Evolutionary conservation across 2,888 invertebrate genomes (phyloP).

Genomic region (Phragmatobia fuliginosa): DNA sequence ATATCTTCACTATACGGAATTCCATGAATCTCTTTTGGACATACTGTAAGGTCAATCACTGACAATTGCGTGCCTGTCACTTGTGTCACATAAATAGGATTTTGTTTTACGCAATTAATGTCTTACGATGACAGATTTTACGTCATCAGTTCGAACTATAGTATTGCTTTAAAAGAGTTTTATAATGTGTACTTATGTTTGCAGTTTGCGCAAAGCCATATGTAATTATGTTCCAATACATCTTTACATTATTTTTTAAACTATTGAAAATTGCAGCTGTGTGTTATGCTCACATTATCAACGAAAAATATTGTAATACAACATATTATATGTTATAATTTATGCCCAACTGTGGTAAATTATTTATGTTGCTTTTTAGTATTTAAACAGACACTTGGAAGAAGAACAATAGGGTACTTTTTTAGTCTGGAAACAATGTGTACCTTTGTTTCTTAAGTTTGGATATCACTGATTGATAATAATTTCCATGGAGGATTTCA

Average conservation of each 20-base stretch:
- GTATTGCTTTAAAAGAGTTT: background rate
- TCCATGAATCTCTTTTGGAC: slow-evolving; percentile 3
- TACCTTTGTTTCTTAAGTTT: background rate
- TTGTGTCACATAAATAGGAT: slow-evolving; percentile 20
- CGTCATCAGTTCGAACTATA: slow-evolving; percentile 23
- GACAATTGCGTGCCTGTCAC: slow-evolving; percentile 14
- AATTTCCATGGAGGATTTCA: background rate
- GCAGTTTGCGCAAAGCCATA: background rate
- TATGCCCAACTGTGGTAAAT: background rate
- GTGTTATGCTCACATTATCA: background rate
- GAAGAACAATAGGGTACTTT: background rate
- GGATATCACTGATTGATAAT: background rate
- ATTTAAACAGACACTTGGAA: background rate
- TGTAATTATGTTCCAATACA: background rate
- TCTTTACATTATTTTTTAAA: background rate
- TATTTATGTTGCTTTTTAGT: background rate
- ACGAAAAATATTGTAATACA: background rate
- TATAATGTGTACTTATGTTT: background rate
- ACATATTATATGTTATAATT: background rate
- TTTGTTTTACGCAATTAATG: slow-evolving; percentile 32
- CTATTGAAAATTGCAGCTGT: background rate
- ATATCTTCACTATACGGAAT: background rate
- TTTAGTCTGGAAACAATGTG: background rate
- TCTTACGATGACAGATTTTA: slow-evolving; percentile 29
- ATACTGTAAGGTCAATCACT: background rate